Evolutionary conservation across 2,888 invertebrate species (phyloP).

Genomic region (Erebia ligea): DNA sequence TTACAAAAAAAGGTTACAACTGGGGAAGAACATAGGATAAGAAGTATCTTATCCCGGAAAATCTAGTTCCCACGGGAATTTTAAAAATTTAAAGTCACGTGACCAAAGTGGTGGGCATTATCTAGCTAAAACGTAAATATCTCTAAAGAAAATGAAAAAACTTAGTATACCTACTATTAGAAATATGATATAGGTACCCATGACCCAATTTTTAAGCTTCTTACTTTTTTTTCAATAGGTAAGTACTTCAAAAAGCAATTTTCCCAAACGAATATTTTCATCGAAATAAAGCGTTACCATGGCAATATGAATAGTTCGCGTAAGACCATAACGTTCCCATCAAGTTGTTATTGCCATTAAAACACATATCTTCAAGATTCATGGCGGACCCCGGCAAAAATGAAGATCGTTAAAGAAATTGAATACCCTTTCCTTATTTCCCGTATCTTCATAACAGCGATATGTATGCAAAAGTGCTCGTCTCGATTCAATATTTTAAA

Average conservation of each 20-base stretch:
- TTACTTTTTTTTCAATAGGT: too few relatives aligned
- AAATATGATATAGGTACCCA: too few relatives aligned
- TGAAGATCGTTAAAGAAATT: slow-evolving; percentile 29
- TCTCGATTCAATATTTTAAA: slow-evolving; percentile 8
- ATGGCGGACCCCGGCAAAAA: slow-evolving; percentile 49
- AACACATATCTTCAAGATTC: slow-evolving; percentile 75
- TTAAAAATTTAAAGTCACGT: too few relatives aligned
- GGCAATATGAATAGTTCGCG: slow-evolving; percentile 36
- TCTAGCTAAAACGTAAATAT: too few relatives aligned
- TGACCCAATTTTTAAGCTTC: too few relatives aligned
- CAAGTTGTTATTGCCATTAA: slow-evolving; percentile 72
- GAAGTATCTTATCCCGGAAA: too few relatives aligned
- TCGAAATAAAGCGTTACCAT: slow-evolving; percentile 26
- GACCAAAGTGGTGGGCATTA: too few relatives aligned
- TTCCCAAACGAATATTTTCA: background rate
- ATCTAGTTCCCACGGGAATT: too few relatives aligned
- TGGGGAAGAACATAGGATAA: too few relatives aligned
- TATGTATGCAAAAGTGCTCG: slow-evolving; percentile 12
- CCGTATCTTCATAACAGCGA: slow-evolving; percentile 10
- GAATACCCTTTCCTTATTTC: slow-evolving; percentile 23
- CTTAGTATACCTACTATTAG: too few relatives aligned
- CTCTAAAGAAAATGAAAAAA: too few relatives aligned
- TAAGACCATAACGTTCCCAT: slow-evolving; percentile 45
- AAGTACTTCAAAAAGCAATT: background rate
- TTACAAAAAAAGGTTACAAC: too few relatives aligned